Base-by-base conservation (phyloP, 1,140 invertebrate species). In the Portunus trituberculatus region DNA sequence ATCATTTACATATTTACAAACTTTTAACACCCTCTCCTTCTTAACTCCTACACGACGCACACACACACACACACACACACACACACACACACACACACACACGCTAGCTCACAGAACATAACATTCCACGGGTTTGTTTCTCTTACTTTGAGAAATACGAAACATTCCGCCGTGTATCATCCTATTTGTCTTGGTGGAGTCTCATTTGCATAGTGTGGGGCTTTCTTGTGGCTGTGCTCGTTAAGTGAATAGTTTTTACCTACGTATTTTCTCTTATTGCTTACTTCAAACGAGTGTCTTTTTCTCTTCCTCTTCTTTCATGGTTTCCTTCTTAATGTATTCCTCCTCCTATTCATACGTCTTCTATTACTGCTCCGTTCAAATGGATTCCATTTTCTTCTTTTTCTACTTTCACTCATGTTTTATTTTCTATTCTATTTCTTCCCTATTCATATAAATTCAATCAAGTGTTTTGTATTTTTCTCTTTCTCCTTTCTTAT, bases 31-130 rank as follows among this genome's bases (percentile, higher is more conserved):
- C 67, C 67, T 25, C 52, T 20, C 10, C 67, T 25, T n/a, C 67
- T n/a, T 76, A n/a, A 20, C 67, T 76, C 6, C 6, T n/a, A n/a
- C 67, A n/a, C 67, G 0, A 25, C 86, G 39, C 28, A 87, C 28
- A 87, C 28, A 87, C 28, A 87, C 29, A 87, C 28, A 87, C 28
- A 86, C 14, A 86, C 83, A 86, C 83, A 16, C 83, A 86, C 83
- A 86, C 83, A 86, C 83, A 16, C 83, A 86, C 83, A 86, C n/a
- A 86, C 83, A 86, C 83, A 86, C 83, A 4, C 83, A 12, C 83
- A 4, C 83, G 31, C 83, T 29, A 4, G 31, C 83, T 29, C 52
- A 10, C 52, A 39, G 16, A 12, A 59, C 52, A 59, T 59, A 76
- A 20, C 67, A 76, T 76, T 76, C 52, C n/a, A n/a, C 25, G 25